Percentiles rank a stretch among this genome's conserved stretches.
Evolutionary conservation across 2,113 vertebrate species (phyloP).

Genomic region (Pontoporia blainvillei): DNA sequence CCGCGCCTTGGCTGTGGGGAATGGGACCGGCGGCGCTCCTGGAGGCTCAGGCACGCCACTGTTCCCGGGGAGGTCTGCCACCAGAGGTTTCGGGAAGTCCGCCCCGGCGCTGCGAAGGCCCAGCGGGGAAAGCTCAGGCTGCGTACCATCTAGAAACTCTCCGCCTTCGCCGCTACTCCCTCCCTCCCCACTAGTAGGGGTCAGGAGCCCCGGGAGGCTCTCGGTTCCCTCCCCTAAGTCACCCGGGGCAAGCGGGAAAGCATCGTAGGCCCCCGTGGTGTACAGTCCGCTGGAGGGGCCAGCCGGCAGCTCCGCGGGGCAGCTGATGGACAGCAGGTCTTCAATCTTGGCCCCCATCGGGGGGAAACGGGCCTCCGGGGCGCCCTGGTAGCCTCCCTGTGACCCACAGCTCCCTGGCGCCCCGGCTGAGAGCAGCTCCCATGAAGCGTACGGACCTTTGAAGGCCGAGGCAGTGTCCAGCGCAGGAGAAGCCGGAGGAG

Average conservation of each 20-base stretch:
- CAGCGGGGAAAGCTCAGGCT: slow-evolving; percentile 64
- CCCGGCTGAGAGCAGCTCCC: slow-evolving; percentile 86
- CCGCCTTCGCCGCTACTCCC: slow-evolving; percentile 50
- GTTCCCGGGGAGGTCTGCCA: slow-evolving; percentile 41
- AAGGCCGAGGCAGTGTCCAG: slow-evolving; percentile 89
- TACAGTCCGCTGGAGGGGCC: slow-evolving; percentile 80
- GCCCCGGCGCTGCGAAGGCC: slow-evolving; percentile 70
- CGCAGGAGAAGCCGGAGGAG: slow-evolving; percentile 81
- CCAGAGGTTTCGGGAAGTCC: slow-evolving; percentile 82
- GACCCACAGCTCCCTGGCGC: slow-evolving; percentile 82
- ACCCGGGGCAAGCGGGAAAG: slow-evolving; percentile 56
- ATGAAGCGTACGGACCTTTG: slow-evolving; percentile 88
- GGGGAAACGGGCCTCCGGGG: slow-evolving; percentile 74
- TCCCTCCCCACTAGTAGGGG: slow-evolving; percentile 61
- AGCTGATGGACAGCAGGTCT: slow-evolving; percentile 77
- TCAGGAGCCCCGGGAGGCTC: slow-evolving; percentile 58
- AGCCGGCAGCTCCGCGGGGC: slow-evolving; percentile 82
- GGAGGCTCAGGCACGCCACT: slow-evolving; percentile 25
- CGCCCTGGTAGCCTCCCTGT: slow-evolving; percentile 77
- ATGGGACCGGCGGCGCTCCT: background rate
- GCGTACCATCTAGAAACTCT: slow-evolving; percentile 55
- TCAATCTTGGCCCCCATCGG: slow-evolving; percentile 79
- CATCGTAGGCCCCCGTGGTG: slow-evolving; percentile 73
- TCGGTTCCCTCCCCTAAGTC: slow-evolving; percentile 69
- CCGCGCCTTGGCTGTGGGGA: slow-evolving; percentile 81